Conservation (phyloP, 2,888 invertebrate species). For the Kryphioiulus occultus region DNA sequence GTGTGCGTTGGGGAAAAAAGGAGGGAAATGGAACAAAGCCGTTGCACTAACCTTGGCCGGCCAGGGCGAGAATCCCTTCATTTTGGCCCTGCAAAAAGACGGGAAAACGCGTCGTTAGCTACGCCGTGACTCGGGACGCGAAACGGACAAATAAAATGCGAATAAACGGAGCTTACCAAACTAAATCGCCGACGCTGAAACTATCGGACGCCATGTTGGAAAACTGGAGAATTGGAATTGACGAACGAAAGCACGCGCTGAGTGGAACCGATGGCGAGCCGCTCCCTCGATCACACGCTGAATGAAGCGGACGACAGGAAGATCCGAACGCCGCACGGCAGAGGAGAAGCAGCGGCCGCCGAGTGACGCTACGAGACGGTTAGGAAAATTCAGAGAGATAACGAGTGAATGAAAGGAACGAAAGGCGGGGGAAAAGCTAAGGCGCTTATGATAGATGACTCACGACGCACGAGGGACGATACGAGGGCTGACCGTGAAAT, state of each 20-base stretch:
- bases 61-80: constrained; percentile 97
- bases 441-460: constrained; percentile 31
- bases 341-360: background rate
- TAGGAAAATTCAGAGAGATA: background rate
- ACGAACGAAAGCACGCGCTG: background rate
- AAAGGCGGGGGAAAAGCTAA: background rate
- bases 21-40: constrained; percentile 42
- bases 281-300: background rate
- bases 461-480: background rate
- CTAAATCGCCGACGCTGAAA: constrained; percentile 73
- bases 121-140: no score
- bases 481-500: background rate
- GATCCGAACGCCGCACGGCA: no score
- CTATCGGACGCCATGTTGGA: constrained; percentile 66
- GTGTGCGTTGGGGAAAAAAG: no score
- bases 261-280: constrained; percentile 14
- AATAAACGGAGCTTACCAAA: constrained; percentile 69
- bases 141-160: background rate
- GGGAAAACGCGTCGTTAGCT: constrained; percentile 51
- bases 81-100: constrained; percentile 81
- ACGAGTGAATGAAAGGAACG: no score
- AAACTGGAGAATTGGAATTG: background rate
- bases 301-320: background rate
- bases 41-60: constrained; percentile 85
- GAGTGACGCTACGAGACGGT: constrained; percentile 48